These are phyloP conservation scores for Myocastor coypus DNA, from an alignment of 2,113 vertebrate genomes.

Conservation along the genomic window DNA sequence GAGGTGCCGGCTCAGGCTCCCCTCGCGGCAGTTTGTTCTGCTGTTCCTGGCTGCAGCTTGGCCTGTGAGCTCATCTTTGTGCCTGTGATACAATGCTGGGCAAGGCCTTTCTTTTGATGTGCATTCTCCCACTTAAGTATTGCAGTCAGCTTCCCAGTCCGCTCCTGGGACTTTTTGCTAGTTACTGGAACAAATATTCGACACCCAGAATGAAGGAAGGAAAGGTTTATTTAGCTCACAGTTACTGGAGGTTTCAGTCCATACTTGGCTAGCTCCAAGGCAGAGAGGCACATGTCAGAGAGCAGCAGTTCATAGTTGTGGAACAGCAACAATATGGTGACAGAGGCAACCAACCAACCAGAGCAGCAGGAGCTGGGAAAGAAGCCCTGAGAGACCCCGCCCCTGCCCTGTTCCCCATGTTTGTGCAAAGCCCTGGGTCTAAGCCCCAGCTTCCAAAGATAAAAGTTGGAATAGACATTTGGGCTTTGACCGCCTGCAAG, in stretches of 20 bases:
- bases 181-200: too few species aligned
- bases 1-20: conserved; percentile 33
- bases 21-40: conserved; percentile 1
- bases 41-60: background rate
- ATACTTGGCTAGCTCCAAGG: too few species aligned
- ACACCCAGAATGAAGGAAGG: too few species aligned
- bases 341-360: too few species aligned
- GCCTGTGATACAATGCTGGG: conserved; percentile 45
- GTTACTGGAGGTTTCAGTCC: too few species aligned
- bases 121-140: conserved; percentile 49
- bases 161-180: conserved; percentile 8
- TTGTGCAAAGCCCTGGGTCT: background rate
- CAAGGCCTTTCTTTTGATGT: conserved; percentile 18
- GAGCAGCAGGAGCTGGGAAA: background rate
- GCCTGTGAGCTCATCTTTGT: conserved; percentile 40
- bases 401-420: background rate
- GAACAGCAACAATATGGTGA: too few species aligned
- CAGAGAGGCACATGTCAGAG: background rate
- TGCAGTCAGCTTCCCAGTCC: conserved; percentile 13
- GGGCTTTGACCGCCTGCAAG: background rate
- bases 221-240: too few species aligned
- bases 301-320: too few species aligned
- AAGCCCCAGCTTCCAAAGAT: background rate
- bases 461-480: background rate
- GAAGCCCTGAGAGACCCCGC: background rate